These are phyloP conservation scores for Prunella fulvescens DNA, from an alignment of 2,113 vertebrate species.

Conservation along the genomic window DNA sequence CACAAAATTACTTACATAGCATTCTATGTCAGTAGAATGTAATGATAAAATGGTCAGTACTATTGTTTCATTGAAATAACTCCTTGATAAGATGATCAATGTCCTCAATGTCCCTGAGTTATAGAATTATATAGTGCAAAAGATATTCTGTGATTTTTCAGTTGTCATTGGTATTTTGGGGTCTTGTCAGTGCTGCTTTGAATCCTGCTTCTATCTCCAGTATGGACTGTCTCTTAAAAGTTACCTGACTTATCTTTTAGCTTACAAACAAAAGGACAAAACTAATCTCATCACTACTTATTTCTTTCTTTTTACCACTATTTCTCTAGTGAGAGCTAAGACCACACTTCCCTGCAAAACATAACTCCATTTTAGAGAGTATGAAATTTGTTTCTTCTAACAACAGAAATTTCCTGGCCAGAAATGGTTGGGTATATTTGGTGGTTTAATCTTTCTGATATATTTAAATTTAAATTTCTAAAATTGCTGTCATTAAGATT, in stretches of 20 bases:
- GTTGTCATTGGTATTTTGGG: background rate
- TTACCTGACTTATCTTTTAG: background rate
- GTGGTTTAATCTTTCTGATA: background rate
- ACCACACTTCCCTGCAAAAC: background rate
- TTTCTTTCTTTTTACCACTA: background rate
- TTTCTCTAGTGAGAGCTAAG: background rate
- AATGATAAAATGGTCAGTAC: background rate
- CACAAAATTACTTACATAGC: background rate
- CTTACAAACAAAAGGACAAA: background rate
- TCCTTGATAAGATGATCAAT: background rate
- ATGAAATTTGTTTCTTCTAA: background rate
- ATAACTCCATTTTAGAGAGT: background rate
- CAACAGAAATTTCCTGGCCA: background rate
- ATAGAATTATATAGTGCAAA: background rate
- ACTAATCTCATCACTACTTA: background rate
- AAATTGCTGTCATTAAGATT: background rate
- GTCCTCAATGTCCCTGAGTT: background rate
- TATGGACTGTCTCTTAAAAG: background rate
- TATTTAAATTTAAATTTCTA: background rate
- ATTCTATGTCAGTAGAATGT: background rate
- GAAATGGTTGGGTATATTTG: background rate
- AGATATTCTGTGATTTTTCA: background rate
- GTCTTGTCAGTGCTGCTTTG: background rate
- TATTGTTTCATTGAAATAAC: background rate
- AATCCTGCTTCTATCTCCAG: background rate